Evolutionary conservation across 2,888 invertebrate genomes (phyloP), one percentile per base, ranked within the genome.

Genomic region (Odontothrips loti): DNA sequence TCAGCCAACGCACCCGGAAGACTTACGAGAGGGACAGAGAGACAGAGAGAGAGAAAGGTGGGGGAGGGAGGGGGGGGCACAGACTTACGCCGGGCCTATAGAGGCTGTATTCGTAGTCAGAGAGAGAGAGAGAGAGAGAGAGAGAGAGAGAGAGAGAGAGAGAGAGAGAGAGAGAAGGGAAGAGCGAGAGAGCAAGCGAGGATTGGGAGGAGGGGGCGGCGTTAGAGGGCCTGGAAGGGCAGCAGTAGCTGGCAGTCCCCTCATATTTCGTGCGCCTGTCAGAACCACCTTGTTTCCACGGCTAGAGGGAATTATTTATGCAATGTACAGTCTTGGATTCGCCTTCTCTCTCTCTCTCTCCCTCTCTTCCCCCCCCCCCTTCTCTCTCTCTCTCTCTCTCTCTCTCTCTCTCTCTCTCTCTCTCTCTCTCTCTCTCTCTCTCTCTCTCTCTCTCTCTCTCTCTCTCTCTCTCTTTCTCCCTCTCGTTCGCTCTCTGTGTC

Each of bases 221-320:
- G 68, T n/a, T 20, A 68, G 68, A 68, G 68, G 23, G 68, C n/a
- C 11, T 9, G 68, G 23, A 12, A 75, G 68, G 68, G 68, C 27
- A 75, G 68, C 68, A 75, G 12, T 23, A 27, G 68, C 68, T 75
- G 68, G 68, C 68, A 75, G 68, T 27, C 68, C 23, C 68, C 68
- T 75, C 68, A 75, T 75, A 75, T 75, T 75, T 75, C 68, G 68
- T 75, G 68, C 68, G 68, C 68, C 68, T 75, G 68, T 75, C 68
- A 75, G 68, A 75, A 75, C 27, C 68, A 75, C 68, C 68, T 75
- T 75, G 68, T 75, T 75, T 75, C 68, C 68, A 75, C 68, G 68
- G 27, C 68, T 12, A 75, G 68, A 75, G 68, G 68, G 68, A 75
- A 75, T 75, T 75, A 75, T 75, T 75, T 75, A 75, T 75, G 68